Evolutionary conservation across 2,797 vertebrate genomes (phyloP).

Genomic region (Pangasius djambal): DNA sequence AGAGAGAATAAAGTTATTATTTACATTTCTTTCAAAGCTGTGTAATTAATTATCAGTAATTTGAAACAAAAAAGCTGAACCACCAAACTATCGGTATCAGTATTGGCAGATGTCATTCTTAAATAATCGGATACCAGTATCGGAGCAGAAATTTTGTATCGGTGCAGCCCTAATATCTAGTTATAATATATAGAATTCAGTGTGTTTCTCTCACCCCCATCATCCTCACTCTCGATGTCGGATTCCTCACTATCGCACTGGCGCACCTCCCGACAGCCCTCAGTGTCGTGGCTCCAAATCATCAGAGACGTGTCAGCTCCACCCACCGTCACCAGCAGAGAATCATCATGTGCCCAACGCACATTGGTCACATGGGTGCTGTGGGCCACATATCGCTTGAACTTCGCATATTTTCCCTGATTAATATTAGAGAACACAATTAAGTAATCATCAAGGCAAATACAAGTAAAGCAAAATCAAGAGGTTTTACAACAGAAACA

Average conservation of each 20-base stretch:
- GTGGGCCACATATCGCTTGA: slow-evolving; percentile 95
- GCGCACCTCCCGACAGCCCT: slow-evolving; percentile 84
- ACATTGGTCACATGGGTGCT: slow-evolving; percentile 97
- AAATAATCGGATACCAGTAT: too few species aligned
- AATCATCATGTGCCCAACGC: slow-evolving; percentile 92
- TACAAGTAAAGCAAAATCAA: not conserved
- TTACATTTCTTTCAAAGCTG: too few species aligned
- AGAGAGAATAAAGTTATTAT: too few species aligned
- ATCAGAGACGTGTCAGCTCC: slow-evolving; percentile 94
- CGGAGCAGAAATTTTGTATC: too few species aligned
- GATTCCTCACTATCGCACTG: slow-evolving; percentile 96
- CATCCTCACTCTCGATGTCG: slow-evolving; percentile 95
- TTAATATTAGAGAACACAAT: slow-evolving; percentile 15
- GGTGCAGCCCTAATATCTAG: too few species aligned
- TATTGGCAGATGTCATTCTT: too few species aligned
- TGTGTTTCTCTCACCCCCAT: slow-evolving; percentile 82
- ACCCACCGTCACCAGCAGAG: slow-evolving; percentile 89
- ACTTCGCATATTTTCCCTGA: slow-evolving; percentile 95
- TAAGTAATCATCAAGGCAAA: not conserved
- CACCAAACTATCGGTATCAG: too few species aligned
- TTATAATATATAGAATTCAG: not conserved
- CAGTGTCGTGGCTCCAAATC: slow-evolving; percentile 92
- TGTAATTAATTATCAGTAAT: too few species aligned
- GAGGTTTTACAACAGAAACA: not conserved
- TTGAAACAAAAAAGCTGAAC: too few species aligned